A percentile compares a stretch with the other conserved stretches of the same genome.
Conservation (phyloP, 2,888 invertebrate species). For the Epirrhoe tristata region DNA sequence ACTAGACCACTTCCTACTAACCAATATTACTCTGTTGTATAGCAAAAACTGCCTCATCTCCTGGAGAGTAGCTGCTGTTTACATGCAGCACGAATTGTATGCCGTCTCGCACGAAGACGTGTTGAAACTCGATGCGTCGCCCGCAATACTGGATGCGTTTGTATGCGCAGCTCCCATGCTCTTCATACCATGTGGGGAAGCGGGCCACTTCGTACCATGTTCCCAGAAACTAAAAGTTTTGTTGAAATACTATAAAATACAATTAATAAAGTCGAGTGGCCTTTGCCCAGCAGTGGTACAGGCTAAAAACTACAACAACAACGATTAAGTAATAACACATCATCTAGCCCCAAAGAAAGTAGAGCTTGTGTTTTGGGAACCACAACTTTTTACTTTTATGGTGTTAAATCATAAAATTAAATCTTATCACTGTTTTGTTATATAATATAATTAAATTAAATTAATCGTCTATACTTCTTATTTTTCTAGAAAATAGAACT, state of each 20-base stretch:
- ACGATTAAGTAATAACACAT: too few species aligned
- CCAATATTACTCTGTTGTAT: conserved; percentile 71
- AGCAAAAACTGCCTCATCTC: conserved; percentile 70
- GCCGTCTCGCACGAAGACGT: conserved; percentile 63
- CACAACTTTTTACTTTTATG: too few species aligned
- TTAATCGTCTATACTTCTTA: too few species aligned
- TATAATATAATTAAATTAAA: too few species aligned
- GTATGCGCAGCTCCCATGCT: conserved; percentile 65
- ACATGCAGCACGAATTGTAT: conserved; percentile 67
- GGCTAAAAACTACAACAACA: too few species aligned
- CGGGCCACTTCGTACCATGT: conserved; percentile 74
- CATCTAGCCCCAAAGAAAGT: too few species aligned
- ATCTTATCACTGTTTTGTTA: too few species aligned
- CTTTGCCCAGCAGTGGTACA: too few species aligned
- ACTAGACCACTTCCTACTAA: conserved; percentile 2
- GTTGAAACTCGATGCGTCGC: conserved; percentile 67
- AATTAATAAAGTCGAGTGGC: too few species aligned
- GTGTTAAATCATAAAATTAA: too few species aligned
- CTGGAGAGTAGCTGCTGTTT: conserved; percentile 71
- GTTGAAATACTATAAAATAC: background rate
- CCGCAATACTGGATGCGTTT: conserved; percentile 69
- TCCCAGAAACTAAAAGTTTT: conserved; percentile 69
- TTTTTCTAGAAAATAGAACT: too few species aligned
- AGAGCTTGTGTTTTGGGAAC: too few species aligned
- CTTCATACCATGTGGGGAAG: conserved; percentile 74